phyloP scores from a whole-genome alignment of 2,113 vertebrate genomes.

The Apteryx mantelli region DNA sequence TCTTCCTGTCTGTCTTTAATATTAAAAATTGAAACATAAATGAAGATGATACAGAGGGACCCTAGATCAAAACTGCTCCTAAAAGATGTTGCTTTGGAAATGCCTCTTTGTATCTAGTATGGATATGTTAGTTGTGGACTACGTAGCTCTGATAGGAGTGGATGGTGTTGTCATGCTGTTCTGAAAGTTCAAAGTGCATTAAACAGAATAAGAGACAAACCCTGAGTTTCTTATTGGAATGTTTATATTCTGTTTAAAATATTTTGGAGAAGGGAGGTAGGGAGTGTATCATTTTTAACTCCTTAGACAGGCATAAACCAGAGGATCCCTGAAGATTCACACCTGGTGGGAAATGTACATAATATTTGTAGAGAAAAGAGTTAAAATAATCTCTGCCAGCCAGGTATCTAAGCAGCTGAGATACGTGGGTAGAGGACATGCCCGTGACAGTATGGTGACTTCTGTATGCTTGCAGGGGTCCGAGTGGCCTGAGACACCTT shows the following conservation, averaged over 20 bases:
- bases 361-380: neutral
- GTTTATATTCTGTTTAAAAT: neutral
- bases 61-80: neutral
- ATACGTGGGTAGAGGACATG: rapidly evolving
- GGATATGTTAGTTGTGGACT: no score
- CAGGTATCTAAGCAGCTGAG: neutral
- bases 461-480: neutral
- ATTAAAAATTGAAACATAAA: neutral
- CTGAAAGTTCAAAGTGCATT: neutral
- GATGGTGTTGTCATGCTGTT: neutral
- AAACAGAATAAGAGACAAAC: neutral
- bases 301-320: rapidly evolving
- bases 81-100: neutral
- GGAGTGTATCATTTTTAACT: neutral
- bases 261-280: neutral
- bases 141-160: rapidly evolving
- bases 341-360: neutral
- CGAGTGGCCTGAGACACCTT: neutral
- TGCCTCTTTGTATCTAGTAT: rapidly evolving
- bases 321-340: neutral
- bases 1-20: neutral
- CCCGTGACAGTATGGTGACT: neutral
- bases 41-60: rapidly evolving
- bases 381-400: neutral
- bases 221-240: neutral